Base-by-base conservation (phyloP, 2,113 vertebrate genomes). In the Alectura lathami region DNA sequence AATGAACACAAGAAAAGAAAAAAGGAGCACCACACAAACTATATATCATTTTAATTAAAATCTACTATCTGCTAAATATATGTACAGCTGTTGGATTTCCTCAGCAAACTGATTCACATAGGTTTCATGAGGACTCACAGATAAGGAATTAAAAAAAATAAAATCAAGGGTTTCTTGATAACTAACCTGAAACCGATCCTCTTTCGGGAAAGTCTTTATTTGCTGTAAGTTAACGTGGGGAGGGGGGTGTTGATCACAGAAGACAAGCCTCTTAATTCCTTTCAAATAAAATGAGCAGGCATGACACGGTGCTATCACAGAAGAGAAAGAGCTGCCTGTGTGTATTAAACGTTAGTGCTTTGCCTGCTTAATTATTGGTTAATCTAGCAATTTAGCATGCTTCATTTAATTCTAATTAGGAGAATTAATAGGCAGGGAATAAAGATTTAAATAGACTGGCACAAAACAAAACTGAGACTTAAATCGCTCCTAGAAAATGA, bases 391-490 rank as follows among this genome's bases (percentile, higher is more conserved):
- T 98, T 98, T 98, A 97, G 68, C 97, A 98, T 97, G 98, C 98
- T 98, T 98, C 98, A 98, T 98, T 98, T 98, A 98, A 98, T 98
- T 98, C 98, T 98, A 98, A 98, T 98, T 98, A 98, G 98, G 97
- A 98, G 96, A 98, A 98, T 98, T 98, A 98, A 98, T 98, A 98
- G 98, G 97, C 97, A 98, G 96, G 95, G 97, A 96, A 98, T 97
- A 97, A 98, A 89, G 96, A 97, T 97, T 98, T 97, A 98, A 97
- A 96, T 96, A 97, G 97, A 98, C 96, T 96, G 95, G 97, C 92
- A 96, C 97, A 93, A 97, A 98, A 98, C 98, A 98, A 97, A 97
- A 96, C 96, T 76, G 78, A 89, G 91, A 72, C 83, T 85, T 91
- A 80, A 96, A 88, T 82, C 63, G 84, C 53, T 94, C 78, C 83